These are phyloP conservation scores for Lepidochitona cinerea DNA, from an alignment of 2,888 invertebrate genomes.

Conservation along the genomic window DNA sequence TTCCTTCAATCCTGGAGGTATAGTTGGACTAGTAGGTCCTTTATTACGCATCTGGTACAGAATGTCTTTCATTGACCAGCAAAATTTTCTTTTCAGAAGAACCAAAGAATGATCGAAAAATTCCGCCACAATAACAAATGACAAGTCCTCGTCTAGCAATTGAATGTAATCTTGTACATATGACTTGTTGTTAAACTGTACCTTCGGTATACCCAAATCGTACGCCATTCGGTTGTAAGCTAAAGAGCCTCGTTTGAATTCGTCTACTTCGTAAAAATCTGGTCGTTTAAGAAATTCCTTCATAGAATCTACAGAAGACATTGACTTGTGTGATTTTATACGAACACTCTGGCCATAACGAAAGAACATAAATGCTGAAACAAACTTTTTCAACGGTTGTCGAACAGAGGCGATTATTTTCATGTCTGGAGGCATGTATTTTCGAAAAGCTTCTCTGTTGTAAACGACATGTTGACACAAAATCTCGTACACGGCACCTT, in stretches of 20 bases:
- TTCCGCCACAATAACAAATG: neutral
- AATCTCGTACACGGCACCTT: neutral
- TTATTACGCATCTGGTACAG: neutral
- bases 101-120: neutral
- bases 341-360: neutral
- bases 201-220: neutral
- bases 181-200: neutral
- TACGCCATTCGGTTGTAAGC: neutral
- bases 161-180: neutral
- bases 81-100: neutral
- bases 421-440: neutral
- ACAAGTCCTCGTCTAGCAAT: neutral
- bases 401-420: neutral
- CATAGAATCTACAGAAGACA: neutral
- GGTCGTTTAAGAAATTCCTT: neutral
- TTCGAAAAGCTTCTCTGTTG: neutral
- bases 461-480: slow-evolving; percentile 5
- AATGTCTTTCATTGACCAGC: neutral
- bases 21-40: neutral
- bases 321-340: neutral
- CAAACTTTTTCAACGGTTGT: neutral
- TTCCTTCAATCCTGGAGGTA: neutral
- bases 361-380: neutral
- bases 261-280: neutral
- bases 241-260: neutral